Percentiles rank a stretch among this genome's conserved stretches.
These are phyloP conservation scores for Euura lappo DNA, from an alignment of 1,140 invertebrate genomes.

Conservation along the genomic window DNA sequence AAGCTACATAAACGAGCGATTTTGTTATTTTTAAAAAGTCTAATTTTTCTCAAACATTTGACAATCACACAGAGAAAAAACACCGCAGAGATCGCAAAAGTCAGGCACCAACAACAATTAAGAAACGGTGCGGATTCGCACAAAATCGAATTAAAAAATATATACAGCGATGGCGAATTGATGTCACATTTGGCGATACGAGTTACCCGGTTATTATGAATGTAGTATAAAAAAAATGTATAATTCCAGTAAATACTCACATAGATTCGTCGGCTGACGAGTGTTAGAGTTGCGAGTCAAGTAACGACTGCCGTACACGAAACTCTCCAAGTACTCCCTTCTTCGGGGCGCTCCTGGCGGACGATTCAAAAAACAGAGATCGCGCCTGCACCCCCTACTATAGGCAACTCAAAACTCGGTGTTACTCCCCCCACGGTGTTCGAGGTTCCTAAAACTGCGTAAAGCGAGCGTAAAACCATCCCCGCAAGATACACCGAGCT, in stretches of 20 bases:
- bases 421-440: not conserved
- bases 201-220: too few relatives aligned
- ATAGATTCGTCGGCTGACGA: slow-evolving; percentile 11
- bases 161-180: too few relatives aligned
- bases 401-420: not conserved
- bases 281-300: slow-evolving; percentile 14
- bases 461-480: not conserved
- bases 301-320: slow-evolving; percentile 5
- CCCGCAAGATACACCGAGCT: not conserved
- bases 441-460: not conserved
- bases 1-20: too few relatives aligned
- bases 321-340: slow-evolving; percentile 3
- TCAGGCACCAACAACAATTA: too few relatives aligned
- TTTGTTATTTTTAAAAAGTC: too few relatives aligned
- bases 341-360: not conserved
- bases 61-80: too few relatives aligned
- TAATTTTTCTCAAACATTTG: too few relatives aligned
- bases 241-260: not conserved
- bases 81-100: too few relatives aligned
- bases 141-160: too few relatives aligned
- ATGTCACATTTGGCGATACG: too few relatives aligned
- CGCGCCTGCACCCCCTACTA: not conserved
- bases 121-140: too few relatives aligned
- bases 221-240: too few relatives aligned
- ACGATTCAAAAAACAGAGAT: not conserved